These are phyloP conservation scores for Drosophila quasianomalipes DNA, from an alignment of 2,888 invertebrate species.

Conservation along the genomic window DNA sequence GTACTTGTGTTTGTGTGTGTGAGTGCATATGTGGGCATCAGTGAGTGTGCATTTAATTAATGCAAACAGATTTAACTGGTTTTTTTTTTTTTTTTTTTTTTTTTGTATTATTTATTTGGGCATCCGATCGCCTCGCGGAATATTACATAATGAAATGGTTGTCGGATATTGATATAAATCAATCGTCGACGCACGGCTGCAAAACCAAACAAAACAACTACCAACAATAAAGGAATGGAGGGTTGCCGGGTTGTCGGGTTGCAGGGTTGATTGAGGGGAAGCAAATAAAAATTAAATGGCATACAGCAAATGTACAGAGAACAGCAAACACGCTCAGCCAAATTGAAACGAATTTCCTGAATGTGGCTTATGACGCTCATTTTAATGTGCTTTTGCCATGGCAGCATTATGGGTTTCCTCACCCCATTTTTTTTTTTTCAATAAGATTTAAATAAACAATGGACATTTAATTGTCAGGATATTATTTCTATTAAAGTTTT, in stretches of 20 bases:
- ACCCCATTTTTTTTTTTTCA: neutral
- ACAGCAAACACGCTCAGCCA: conserved; percentile 14
- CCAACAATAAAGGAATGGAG: conserved; percentile 9
- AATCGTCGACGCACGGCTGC: conserved; percentile 51
- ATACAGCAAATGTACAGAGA: conserved; percentile 33
- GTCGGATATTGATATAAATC: conserved; percentile 80
- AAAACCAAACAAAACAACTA: conserved; percentile 56
- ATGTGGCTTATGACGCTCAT: conserved; percentile 35
- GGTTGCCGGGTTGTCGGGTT: neutral
- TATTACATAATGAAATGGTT: conserved; percentile 75
- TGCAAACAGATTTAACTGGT: conserved; percentile 77
- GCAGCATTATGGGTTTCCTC: conserved; percentile 15
- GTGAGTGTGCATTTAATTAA: conserved; percentile 68
- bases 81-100: conserved; percentile 26
- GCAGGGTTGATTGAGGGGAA: neutral
- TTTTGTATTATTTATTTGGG: conserved; percentile 43
- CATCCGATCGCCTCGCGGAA: conserved; percentile 46
- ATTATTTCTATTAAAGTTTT: neutral
- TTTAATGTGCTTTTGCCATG: conserved; percentile 37
- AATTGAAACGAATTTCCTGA: conserved; percentile 35
- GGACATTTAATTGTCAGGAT: conserved; percentile 1
- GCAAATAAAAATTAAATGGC: conserved; percentile 74
- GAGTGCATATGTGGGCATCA: neutral
- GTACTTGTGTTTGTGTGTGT: neutral
- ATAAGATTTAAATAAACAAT: neutral